A percentile compares a stretch with the other conserved stretches of the same genome.
These are phyloP conservation scores for Drosophila nebulosa DNA, from an alignment of 1,140 invertebrate species.

Conservation along the genomic window DNA sequence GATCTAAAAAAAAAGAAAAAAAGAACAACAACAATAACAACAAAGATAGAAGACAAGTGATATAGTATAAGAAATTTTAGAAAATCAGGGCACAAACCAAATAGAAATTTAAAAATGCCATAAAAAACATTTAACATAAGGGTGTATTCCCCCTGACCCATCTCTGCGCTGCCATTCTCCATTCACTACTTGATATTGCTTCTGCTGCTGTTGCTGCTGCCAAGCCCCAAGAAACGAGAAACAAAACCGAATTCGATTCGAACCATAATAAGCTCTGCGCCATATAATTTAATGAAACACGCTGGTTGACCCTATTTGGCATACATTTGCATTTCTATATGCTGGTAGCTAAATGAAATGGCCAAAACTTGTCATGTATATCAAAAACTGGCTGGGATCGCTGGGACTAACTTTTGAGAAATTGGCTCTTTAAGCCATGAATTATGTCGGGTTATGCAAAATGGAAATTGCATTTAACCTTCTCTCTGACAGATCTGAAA, in stretches of 20 bases:
- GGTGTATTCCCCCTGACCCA: not conserved
- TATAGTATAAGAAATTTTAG: conserved; percentile 43
- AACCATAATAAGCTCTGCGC: conserved; percentile 2
- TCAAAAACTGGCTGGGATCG: conserved; percentile 30
- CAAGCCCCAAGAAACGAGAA: not conserved
- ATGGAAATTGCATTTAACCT: conserved; percentile 53
- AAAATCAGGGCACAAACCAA: conserved; percentile 45
- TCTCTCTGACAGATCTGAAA: conserved; percentile 12
- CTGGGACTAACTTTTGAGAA: conserved; percentile 12
- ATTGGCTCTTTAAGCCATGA: conserved; percentile 50
- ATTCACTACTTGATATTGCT: not conserved
- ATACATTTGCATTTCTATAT: conserved; percentile 48
- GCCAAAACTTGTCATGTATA: conserved; percentile 56
- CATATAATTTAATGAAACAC: conserved; percentile 38
- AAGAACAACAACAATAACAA: not conserved
- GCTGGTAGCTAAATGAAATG: conserved; percentile 45
- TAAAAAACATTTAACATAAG: conserved; percentile 45
- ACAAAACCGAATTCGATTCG: not conserved
- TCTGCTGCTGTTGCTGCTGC: not conserved
- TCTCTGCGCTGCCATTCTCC: not conserved
- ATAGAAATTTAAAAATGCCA: conserved; percentile 32
- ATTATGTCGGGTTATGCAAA: conserved; percentile 56
- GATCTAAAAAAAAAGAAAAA: not conserved
- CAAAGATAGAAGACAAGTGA: conserved; percentile 24
- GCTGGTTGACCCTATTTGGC: conserved; percentile 58